Evolutionary conservation across 2,113 vertebrate species (phyloP).

Genomic region (Vanacampus margaritifer): DNA sequence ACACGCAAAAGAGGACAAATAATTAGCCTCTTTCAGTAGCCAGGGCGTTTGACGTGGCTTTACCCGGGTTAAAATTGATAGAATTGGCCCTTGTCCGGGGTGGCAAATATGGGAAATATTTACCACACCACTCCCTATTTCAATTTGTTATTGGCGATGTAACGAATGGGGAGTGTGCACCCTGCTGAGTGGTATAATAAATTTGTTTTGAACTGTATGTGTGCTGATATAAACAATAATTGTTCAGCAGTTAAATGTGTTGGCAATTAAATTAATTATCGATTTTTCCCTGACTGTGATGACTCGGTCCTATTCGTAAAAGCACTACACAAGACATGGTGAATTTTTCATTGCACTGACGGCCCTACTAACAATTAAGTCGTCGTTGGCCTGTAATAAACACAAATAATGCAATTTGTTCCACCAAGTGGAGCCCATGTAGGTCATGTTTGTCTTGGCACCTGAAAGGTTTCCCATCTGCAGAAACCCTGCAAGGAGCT

Average conservation of each 20-base stretch:
- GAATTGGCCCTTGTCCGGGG: no score
- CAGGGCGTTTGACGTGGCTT: no score
- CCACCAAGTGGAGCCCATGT: conserved; percentile 37
- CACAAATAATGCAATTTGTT: conserved; percentile 54
- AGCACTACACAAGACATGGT: conserved; percentile 11
- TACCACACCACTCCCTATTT: no score
- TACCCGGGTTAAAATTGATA: no score
- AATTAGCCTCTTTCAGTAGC: no score
- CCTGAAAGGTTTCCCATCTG: conserved; percentile 28
- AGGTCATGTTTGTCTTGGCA: conserved; percentile 80
- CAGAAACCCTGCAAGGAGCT: conserved; percentile 54
- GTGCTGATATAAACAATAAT: background rate
- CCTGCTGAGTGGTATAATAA: no score
- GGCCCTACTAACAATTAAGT: conserved; percentile 46
- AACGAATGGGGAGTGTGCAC: no score
- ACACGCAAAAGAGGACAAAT: no score
- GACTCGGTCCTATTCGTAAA: background rate
- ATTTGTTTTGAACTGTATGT: background rate
- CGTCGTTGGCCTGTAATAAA: conserved; percentile 26
- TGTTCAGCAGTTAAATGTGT: background rate
- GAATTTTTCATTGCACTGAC: conserved; percentile 50
- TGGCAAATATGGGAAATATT: no score
- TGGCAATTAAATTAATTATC: background rate
- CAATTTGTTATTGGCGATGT: no score
- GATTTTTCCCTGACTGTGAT: background rate